Evolutionary conservation across 2,113 vertebrate genomes (phyloP).

Genomic region (Osmerus mordax): DNA sequence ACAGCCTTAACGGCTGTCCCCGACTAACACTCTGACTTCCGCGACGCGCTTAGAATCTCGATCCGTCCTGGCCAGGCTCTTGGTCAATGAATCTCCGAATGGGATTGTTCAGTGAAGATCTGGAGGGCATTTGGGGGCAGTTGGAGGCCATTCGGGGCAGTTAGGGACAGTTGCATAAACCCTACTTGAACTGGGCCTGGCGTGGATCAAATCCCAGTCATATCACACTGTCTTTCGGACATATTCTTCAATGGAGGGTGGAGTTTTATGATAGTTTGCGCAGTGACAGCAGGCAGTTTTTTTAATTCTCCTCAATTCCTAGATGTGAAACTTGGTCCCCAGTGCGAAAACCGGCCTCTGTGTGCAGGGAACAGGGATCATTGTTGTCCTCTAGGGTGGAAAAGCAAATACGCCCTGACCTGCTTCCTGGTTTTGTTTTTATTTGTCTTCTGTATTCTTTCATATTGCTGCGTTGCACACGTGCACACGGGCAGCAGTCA

Average conservation of each 20-base stretch:
- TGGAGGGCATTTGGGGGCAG: too few relatives aligned
- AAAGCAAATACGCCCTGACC: constrained; percentile 24
- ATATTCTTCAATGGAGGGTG: too few relatives aligned
- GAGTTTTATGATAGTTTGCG: too few relatives aligned
- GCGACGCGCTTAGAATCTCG: constrained; percentile 43
- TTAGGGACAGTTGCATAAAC: too few relatives aligned
- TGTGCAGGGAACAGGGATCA: neutral
- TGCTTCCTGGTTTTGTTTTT: constrained; percentile 58
- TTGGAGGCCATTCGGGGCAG: too few relatives aligned
- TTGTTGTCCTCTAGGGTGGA: neutral
- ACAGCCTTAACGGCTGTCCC: constrained; percentile 2
- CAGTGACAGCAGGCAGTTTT: too few relatives aligned
- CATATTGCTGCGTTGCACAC: constrained; percentile 33
- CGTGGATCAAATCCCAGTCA: too few relatives aligned
- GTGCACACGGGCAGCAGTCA: constrained; percentile 22
- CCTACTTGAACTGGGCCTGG: too few relatives aligned
- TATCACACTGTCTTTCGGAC: too few relatives aligned
- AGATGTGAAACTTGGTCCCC: neutral
- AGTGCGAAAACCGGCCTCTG: neutral
- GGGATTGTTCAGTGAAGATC: neutral
- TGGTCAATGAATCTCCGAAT: constrained; percentile 35
- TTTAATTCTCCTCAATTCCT: too few relatives aligned
- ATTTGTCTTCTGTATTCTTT: constrained; percentile 40
- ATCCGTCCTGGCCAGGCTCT: constrained; percentile 12
- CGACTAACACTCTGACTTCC: constrained; percentile 24